Conservation (phyloP, 2,113 vertebrate species). For the Thamnaconus septentrionalis region DNA sequence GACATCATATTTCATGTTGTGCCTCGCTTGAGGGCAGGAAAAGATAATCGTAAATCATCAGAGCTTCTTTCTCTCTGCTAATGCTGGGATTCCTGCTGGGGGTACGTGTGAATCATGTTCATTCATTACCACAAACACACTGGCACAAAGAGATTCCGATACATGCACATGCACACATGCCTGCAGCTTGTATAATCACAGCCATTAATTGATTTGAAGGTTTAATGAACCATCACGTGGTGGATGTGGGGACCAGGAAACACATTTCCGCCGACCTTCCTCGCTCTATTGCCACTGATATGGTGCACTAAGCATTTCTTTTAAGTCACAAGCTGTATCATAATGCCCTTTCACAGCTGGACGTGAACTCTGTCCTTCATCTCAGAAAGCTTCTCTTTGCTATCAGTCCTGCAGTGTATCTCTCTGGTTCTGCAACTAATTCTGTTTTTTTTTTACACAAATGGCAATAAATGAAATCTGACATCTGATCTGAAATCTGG, state of each 20-base stretch:
- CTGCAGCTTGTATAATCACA: neutral
- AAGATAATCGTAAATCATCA: constrained; percentile 51
- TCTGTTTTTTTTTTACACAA: too few species aligned
- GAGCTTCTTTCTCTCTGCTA: constrained; percentile 19
- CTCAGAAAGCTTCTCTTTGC: too few species aligned
- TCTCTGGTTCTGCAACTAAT: too few species aligned
- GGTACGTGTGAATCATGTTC: constrained; percentile 51
- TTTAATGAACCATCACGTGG: constrained; percentile 21
- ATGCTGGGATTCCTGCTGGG: constrained; percentile 27
- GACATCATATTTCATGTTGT: constrained; percentile 16
- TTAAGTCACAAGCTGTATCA: neutral
- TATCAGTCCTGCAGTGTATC: too few species aligned
- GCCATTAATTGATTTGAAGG: too few species aligned
- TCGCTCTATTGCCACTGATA: neutral
- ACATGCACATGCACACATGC: neutral
- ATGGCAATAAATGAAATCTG: too few species aligned
- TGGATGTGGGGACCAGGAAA: constrained; percentile 27
- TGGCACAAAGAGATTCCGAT: neutral
- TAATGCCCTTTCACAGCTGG: constrained; percentile 3
- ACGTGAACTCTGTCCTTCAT: too few species aligned
- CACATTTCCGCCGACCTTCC: too few species aligned
- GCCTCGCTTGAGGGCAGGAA: constrained; percentile 39
- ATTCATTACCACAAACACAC: neutral
- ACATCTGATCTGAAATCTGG: too few species aligned
- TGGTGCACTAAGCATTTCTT: neutral